Evolutionary conservation across 2,888 invertebrate species (phyloP).

Genomic region (Agrotis segetum): DNA sequence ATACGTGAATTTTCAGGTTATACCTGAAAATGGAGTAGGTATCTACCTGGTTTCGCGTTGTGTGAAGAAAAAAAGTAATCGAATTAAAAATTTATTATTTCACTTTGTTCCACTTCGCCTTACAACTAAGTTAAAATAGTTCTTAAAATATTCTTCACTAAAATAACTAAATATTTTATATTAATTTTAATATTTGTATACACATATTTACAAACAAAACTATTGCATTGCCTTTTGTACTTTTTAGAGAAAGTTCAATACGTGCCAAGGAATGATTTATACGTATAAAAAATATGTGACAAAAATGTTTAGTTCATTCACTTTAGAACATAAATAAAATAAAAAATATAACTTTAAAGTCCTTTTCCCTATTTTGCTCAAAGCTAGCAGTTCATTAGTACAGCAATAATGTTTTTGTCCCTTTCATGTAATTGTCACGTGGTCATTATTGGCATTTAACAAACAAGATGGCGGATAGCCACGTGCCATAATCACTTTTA

Average conservation of each 20-base stretch:
- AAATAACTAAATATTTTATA: constrained; percentile 71
- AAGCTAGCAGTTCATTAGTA: too few species aligned
- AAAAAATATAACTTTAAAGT: constrained; percentile 58
- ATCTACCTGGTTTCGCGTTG: too few species aligned
- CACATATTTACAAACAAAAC: constrained; percentile 89
- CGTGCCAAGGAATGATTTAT: constrained; percentile 48
- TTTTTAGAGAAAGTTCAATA: constrained; percentile 61
- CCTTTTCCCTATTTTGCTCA: constrained; percentile 12
- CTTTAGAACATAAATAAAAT: constrained; percentile 59
- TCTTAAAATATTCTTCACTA: constrained; percentile 66
- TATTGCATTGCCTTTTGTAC: constrained; percentile 79
- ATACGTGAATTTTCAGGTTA: too few species aligned
- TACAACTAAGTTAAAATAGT: constrained; percentile 75
- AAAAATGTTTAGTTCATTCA: constrained; percentile 31
- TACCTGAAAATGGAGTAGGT: too few species aligned
- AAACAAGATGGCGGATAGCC: neutral
- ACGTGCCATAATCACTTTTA: neutral
- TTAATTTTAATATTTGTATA: constrained; percentile 84
- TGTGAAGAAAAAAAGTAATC: constrained; percentile 48
- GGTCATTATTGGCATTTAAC: neutral
- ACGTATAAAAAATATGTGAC: constrained; percentile 64
- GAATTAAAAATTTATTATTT: constrained; percentile 80
- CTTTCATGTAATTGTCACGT: too few species aligned
- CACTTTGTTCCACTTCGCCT: constrained; percentile 76
- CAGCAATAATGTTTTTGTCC: too few species aligned